Conservation (phyloP, 2,113 vertebrate species). For the Phalacrocorax aristotelis region DNA sequence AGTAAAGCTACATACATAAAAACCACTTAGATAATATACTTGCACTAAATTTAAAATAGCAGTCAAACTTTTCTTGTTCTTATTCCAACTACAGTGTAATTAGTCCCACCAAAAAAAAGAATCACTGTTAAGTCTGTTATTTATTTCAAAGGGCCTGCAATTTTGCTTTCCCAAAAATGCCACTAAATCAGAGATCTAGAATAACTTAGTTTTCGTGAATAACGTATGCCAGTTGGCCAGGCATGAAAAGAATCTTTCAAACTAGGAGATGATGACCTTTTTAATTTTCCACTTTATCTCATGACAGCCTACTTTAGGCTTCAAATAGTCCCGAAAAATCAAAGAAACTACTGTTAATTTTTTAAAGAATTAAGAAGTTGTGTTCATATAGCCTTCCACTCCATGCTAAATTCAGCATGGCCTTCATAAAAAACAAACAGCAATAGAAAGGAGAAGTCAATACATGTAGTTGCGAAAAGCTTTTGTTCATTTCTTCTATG, state of each 20-base stretch:
- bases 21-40: neutral
- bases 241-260: neutral
- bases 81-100: neutral
- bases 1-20: neutral
- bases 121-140: neutral
- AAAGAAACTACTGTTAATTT: neutral
- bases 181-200: neutral
- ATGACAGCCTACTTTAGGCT: neutral
- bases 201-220: neutral
- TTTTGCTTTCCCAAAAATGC: neutral
- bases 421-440: neutral
- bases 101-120: neutral
- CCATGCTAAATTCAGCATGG: neutral
- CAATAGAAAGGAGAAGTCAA: neutral
- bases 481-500: neutral
- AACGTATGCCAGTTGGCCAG: neutral
- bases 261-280: neutral
- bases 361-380: neutral
- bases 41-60: neutral
- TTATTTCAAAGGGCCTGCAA: neutral
- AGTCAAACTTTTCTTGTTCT: neutral
- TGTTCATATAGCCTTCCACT: neutral
- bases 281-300: constrained; percentile 20
- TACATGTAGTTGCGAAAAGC: neutral
- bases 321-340: neutral